Conservation (phyloP, 2,113 vertebrate species). For the Climacteris rufus region DNA sequence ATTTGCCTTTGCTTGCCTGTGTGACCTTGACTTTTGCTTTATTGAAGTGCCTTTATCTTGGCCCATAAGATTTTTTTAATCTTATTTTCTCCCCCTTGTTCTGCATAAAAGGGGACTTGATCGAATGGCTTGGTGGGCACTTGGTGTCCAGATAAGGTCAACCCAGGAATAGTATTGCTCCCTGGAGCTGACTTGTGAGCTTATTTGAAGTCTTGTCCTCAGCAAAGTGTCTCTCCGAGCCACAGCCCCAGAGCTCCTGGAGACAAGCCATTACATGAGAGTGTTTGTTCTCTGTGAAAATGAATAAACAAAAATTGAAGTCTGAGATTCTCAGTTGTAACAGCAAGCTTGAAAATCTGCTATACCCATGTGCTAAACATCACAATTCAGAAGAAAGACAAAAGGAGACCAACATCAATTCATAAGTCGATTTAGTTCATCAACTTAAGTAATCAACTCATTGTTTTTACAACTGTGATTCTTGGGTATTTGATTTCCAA, state of each 20-base stretch:
- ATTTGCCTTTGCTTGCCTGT: neutral
- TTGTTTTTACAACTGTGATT: neutral
- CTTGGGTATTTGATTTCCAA: neutral
- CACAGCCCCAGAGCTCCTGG: neutral
- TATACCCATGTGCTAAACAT: neutral
- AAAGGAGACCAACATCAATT: neutral
- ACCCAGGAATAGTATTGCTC: neutral
- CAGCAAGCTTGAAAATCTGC: neutral
- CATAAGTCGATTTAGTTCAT: neutral
- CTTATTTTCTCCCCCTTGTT: neutral
- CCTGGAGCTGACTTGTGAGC: neutral
- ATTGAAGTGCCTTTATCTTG: neutral
- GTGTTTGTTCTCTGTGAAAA: neutral
- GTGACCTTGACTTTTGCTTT: neutral
- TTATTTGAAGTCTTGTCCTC: neutral
- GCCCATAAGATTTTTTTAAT: neutral
- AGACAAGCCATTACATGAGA: neutral
- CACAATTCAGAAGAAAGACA: neutral
- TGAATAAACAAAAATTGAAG: neutral
- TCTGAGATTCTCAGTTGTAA: neutral
- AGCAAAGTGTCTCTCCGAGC: neutral
- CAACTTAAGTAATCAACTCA: neutral
- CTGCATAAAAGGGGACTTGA: neutral
- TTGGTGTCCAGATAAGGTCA: neutral
- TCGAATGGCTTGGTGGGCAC: neutral